A percentile compares a stretch with the other conserved stretches of the same genome.
These are phyloP conservation scores for Acanthaster planci DNA, from an alignment of 35 echinoderm and acorn worm species.

Conservation along the genomic window DNA sequence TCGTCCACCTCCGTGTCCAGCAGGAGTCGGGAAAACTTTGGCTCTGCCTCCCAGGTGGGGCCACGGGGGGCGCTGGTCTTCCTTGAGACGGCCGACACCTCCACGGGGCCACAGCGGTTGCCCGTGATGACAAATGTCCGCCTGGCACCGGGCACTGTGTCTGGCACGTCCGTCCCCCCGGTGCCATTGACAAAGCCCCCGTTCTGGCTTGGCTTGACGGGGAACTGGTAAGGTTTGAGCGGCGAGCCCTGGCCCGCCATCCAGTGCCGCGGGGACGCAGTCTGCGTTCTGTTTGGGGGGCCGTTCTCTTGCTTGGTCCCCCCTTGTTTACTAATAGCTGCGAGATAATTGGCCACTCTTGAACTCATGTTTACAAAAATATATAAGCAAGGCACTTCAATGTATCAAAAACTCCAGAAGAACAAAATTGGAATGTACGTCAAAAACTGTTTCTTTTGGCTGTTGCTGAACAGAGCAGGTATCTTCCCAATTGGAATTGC, in stretches of 20 bases:
- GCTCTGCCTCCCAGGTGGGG: constrained; percentile 51
- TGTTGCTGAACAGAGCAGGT: too few species aligned
- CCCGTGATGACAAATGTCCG: constrained; percentile 69
- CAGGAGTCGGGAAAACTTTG: constrained; percentile 80
- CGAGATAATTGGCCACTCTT: neutral
- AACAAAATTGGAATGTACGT: too few species aligned
- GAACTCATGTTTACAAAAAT: constrained; percentile 25
- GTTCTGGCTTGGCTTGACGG: neutral
- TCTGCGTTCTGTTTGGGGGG: neutral
- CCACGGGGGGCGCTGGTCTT: constrained; percentile 31
- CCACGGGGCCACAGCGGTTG: constrained; percentile 56
- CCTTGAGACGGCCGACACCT: constrained; percentile 63
- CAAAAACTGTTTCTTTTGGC: too few species aligned
- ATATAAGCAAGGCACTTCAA: neutral
- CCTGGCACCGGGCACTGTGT: constrained; percentile 39
- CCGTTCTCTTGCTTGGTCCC: constrained; percentile 1
- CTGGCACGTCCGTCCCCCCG: constrained; percentile 49
- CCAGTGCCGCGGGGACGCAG: neutral
- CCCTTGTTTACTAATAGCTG: neutral
- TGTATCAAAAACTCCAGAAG: too few species aligned
- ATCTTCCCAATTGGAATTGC: too few species aligned
- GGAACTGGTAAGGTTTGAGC: neutral
- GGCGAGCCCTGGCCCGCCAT: neutral
- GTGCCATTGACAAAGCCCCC: neutral
- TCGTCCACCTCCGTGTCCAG: constrained; percentile 82